Conservation (phyloP, 2,113 vertebrate genomes). For the Ochotona curzoniae region DNA sequence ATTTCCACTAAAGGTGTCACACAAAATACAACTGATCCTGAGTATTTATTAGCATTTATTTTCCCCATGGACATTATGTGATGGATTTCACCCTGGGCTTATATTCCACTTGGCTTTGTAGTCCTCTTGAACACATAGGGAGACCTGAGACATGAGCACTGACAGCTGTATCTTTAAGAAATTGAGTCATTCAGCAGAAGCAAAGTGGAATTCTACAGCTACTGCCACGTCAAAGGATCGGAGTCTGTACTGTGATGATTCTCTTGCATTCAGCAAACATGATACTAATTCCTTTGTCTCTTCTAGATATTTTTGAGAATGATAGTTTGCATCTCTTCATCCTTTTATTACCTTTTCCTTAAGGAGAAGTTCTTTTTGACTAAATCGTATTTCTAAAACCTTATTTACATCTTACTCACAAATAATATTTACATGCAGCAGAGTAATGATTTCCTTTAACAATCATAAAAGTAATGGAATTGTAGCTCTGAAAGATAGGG, state of each 20-base stretch:
- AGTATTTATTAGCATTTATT: neutral
- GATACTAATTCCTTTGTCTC: neutral
- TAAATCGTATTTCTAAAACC: neutral
- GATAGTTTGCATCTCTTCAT: neutral
- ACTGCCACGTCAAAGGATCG: neutral
- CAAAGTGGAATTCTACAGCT: neutral
- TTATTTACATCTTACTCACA: neutral
- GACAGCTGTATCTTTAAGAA: neutral
- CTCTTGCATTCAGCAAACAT: neutral
- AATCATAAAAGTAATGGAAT: neutral
- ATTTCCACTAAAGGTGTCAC: conserved; percentile 10
- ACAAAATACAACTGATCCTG: neutral
- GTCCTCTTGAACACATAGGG: neutral
- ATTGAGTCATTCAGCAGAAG: neutral
- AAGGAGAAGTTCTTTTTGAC: neutral
- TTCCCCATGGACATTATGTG: neutral
- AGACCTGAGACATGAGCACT: neutral
- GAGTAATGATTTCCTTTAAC: neutral
- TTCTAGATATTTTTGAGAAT: neutral
- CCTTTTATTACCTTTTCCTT: neutral
- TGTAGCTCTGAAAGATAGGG: neutral
- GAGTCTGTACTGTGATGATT: neutral
- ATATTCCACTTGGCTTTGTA: neutral
- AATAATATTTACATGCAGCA: neutral
- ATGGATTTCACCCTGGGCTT: neutral